These are phyloP conservation scores for Nycticorax nycticorax DNA, from an alignment of 2,113 vertebrate species.

Conservation along the genomic window DNA sequence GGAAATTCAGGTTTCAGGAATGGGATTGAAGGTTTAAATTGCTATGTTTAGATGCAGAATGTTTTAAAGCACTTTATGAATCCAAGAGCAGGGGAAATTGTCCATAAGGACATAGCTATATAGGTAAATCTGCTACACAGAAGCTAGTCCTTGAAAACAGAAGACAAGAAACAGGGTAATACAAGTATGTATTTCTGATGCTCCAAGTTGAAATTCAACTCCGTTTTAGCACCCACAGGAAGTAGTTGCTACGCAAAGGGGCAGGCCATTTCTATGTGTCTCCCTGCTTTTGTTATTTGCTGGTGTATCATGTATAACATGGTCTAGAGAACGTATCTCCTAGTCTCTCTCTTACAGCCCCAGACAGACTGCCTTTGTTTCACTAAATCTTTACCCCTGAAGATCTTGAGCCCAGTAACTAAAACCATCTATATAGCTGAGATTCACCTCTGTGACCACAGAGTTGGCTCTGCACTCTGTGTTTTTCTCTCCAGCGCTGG, in stretches of 20 bases:
- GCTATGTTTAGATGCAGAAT: background rate
- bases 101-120: background rate
- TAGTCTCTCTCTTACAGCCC: background rate
- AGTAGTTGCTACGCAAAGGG: background rate
- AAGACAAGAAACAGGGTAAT: background rate
- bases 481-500: background rate
- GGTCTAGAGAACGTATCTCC: background rate
- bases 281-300: background rate
- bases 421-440: background rate
- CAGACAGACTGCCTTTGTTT: background rate
- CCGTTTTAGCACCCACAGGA: background rate
- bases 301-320: background rate
- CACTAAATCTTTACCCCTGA: background rate
- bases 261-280: background rate
- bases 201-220: background rate
- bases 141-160: background rate
- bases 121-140: background rate
- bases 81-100: background rate
- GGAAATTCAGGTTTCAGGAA: background rate
- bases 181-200: background rate
- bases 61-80: background rate
- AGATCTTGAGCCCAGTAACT: background rate
- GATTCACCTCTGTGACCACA: background rate
- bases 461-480: background rate
- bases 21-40: background rate